Evolutionary conservation across 2,888 invertebrate species (phyloP).

Genomic region (Tenthredo notha): DNA sequence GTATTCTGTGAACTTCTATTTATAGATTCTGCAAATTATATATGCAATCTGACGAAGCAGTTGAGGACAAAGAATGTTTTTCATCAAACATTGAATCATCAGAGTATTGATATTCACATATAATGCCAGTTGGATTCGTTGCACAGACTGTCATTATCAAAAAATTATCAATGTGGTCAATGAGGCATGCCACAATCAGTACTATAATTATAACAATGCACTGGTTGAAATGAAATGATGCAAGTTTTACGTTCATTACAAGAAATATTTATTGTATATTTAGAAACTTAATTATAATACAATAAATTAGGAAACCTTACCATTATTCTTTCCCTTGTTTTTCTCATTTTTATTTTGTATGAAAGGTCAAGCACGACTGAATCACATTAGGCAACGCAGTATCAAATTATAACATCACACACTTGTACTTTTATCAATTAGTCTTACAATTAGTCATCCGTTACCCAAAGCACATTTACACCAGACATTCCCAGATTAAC

Average conservation of each 20-base stretch:
- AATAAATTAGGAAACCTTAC: background rate
- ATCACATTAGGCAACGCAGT: slow-evolving; percentile 8
- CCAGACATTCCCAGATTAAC: slow-evolving; percentile 89
- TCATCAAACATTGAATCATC: background rate
- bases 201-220: background rate
- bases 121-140: background rate
- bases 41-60: background rate
- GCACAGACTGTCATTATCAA: background rate
- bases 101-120: background rate
- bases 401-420: slow-evolving; percentile 7
- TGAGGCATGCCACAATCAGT: background rate
- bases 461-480: slow-evolving; percentile 91
- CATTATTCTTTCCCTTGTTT: background rate
- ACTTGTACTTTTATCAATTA: background rate
- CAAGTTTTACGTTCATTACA: background rate
- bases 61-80: background rate
- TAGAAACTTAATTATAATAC: background rate
- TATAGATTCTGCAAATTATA: background rate
- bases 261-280: slow-evolving; percentile 10
- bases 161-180: background rate
- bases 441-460: slow-evolving; percentile 79
- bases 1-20: background rate
- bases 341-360: background rate
- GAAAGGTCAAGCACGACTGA: slow-evolving; percentile 9
- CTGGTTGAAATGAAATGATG: background rate